Conservation (phyloP, 2,888 invertebrate species). For the Vesta saturnalis region DNA sequence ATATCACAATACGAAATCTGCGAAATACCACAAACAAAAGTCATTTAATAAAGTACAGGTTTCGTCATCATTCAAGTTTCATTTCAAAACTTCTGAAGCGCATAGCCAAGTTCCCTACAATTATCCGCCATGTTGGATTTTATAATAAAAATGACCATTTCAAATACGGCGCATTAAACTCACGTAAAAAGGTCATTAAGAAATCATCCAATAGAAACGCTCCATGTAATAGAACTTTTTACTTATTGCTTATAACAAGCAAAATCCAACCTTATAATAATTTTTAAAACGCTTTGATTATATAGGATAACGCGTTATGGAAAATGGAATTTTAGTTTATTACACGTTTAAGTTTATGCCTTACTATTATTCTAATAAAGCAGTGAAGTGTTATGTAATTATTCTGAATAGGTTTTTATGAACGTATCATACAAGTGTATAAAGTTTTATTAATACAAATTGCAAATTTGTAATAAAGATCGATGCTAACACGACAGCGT, state of each 20-base stretch:
- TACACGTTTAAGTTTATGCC: not conserved
- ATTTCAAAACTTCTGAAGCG: constrained; percentile 35
- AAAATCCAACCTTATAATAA: constrained; percentile 31
- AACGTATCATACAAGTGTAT: too few species aligned
- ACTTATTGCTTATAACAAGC: constrained; percentile 48
- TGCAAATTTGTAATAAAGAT: not conserved
- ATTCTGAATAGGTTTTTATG: not conserved
- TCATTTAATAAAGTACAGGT: constrained; percentile 35
- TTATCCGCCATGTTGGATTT: constrained; percentile 60
- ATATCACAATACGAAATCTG: not conserved
- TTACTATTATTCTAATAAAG: not conserved
- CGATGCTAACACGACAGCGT: too few species aligned
- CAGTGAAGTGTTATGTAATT: not conserved
- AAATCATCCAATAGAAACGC: constrained; percentile 60
- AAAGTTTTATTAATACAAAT: not conserved
- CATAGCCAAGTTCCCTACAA: constrained; percentile 34
- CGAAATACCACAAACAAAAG: constrained; percentile 12
- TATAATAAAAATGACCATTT: constrained; percentile 62
- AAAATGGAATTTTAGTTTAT: not conserved
- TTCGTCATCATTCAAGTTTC: constrained; percentile 32
- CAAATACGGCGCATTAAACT: constrained; percentile 57
- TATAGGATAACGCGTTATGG: constrained; percentile 3
- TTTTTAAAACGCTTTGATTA: constrained; percentile 28
- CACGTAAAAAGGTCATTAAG: constrained; percentile 64
- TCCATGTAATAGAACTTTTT: constrained; percentile 61